Conservation (phyloP, 2,797 vertebrate genomes). For the Pyrocephalus nanus region DNA sequence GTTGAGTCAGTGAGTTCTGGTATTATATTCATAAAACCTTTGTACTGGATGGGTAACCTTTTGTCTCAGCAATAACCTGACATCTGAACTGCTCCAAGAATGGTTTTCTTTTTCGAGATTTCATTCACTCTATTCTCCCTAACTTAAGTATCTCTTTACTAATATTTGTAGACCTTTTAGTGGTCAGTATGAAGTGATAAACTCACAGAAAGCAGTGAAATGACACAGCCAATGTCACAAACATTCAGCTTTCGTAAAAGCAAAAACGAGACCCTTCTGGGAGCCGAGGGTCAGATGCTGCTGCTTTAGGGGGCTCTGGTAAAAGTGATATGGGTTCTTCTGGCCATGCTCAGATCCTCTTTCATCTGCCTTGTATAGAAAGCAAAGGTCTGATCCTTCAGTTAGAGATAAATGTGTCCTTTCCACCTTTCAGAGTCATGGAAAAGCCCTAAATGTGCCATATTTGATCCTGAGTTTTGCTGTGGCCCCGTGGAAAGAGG, state of each 20-base stretch:
- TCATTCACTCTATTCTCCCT: not conserved
- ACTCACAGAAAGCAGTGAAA: not conserved
- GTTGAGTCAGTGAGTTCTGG: not conserved
- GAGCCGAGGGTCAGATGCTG: not conserved
- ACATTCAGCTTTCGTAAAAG: not conserved
- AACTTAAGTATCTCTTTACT: not conserved
- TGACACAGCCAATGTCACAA: not conserved
- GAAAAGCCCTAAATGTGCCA: not conserved
- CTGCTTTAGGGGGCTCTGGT: not conserved
- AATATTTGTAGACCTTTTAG: not conserved
- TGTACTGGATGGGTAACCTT: not conserved
- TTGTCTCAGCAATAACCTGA: accelerated
- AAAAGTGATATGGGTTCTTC: not conserved
- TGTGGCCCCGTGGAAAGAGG: not conserved
- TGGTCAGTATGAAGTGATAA: not conserved
- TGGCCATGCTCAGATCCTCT: not conserved
- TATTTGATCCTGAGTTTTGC: not conserved
- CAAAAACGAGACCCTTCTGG: not conserved
- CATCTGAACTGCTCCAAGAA: not conserved
- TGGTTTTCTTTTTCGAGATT: not conserved
- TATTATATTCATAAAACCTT: not conserved
- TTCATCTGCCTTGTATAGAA: not conserved
- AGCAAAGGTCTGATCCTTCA: not conserved
- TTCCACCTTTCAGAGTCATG: not conserved
- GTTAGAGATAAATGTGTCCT: not conserved